Conservation (phyloP, 2,888 invertebrate genomes). For the Limnephilus marmoratus region DNA sequence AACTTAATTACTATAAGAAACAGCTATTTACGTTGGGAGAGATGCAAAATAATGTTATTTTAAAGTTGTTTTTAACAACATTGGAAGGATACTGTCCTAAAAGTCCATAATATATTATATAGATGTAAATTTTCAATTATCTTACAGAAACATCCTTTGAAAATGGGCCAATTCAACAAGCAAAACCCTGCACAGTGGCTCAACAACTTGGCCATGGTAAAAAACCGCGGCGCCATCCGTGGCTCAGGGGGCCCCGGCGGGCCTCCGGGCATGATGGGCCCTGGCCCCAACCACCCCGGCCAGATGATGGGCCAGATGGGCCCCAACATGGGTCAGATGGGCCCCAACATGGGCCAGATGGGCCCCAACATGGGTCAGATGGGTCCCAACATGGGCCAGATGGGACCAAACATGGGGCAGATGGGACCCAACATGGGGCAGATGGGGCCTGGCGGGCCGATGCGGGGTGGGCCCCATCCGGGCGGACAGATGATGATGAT, state of each 20-base stretch:
- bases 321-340: constrained; percentile 74
- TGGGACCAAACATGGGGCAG: constrained; percentile 75
- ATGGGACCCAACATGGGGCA: constrained; percentile 76
- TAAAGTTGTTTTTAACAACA: neutral
- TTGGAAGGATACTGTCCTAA: neutral
- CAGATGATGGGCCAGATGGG: constrained; percentile 69
- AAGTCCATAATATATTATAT: neutral
- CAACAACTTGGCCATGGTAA: constrained; percentile 86
- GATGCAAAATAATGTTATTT: too few species aligned
- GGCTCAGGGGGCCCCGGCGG: constrained; percentile 72
- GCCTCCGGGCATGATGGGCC: constrained; percentile 67
- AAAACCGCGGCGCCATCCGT: constrained; percentile 82
- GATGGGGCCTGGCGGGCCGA: constrained; percentile 76
- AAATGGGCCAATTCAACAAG: constrained; percentile 91
- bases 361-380: constrained; percentile 70
- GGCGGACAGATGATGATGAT: constrained; percentile 76
- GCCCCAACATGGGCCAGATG: constrained; percentile 73
- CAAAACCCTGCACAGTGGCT: constrained; percentile 90
- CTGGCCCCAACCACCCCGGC: constrained; percentile 64
- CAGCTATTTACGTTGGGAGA: too few species aligned
- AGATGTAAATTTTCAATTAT: constrained; percentile 19
- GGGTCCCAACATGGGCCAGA: constrained; percentile 73
- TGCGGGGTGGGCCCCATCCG: constrained; percentile 70
- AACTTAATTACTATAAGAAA: too few species aligned
- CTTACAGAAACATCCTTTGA: constrained; percentile 91